Evolutionary conservation across 1,140 invertebrate genomes (phyloP), one percentile per base, ranked within the genome.

Genomic region (Nephila pilipes): DNA sequence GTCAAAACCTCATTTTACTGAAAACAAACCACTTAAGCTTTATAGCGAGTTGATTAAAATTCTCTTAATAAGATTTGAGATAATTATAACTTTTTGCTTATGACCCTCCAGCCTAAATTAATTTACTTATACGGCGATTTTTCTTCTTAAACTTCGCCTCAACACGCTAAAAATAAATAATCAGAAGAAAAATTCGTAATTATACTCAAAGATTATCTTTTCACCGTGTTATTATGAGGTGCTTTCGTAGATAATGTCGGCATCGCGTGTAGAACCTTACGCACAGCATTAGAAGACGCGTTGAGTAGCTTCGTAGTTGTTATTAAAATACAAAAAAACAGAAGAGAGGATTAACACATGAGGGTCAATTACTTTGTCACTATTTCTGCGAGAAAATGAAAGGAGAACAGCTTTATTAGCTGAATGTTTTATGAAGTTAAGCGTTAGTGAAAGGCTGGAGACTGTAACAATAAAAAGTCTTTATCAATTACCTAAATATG

Each of bases 131-230:
- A 85, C 54, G 25, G 46, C 63, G 46, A 92, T 85, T 92, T 92
- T 92, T 92, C 90, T 92, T 85, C 90, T 65, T 36, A 65, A 92
- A 92, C 90, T 85, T 85, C 25, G 36, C 60, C 46, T 85, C 38
- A 85, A 92, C 90, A 65, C 90, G 80, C 90, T 92, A 92, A 92
- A 92, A 92, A 92, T 85, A 92, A 92, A 92, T 92, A 92, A 92
- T 92, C 90, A 92, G 54, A 85, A 85, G 80, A 38, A 85, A 92
- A 92, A 55, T 92, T 92, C 81, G 90, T 92, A 92, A 92, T 92
- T 92, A 92, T 85, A 92, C 90, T 92, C 89, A 92, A 92, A 92
- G 90, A 92, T 92, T 92, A 92, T 92, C 90, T 92, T 85, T 92
- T 85, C 90, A 92, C n/a, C 36, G 80, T 75, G 90, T 92, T 92